Conservation (phyloP, 1,140 invertebrate genomes). For the Magallana gigas region DNA sequence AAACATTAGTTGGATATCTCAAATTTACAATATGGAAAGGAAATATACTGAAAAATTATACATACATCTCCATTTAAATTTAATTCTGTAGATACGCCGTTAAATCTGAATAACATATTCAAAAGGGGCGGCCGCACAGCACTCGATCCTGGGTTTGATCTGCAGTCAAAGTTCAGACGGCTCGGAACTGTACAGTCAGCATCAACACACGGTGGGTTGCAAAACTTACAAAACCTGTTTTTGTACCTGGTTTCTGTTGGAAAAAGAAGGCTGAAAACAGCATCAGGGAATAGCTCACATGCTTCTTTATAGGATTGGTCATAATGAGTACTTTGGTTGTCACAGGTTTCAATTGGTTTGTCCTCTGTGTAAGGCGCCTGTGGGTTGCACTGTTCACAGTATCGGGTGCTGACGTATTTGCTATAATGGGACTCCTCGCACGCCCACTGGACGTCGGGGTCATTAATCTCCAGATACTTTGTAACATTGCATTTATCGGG, state of each 20-base stretch:
- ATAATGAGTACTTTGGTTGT: neutral
- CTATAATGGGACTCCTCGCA: neutral
- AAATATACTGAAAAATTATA: too few relatives aligned
- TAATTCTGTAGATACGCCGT: neutral
- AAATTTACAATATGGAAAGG: too few relatives aligned
- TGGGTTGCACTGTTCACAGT: neutral
- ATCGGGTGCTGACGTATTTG: neutral
- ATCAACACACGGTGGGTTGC: neutral
- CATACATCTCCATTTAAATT: neutral
- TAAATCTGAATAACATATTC: neutral
- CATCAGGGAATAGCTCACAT: neutral
- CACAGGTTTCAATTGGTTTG: neutral
- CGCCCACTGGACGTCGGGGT: neutral
- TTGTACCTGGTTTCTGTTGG: neutral
- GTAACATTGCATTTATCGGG: neutral
- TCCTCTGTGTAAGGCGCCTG: neutral
- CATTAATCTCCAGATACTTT: neutral
- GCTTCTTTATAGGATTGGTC: neutral
- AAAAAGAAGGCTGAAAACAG: neutral
- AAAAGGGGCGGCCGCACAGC: neutral
- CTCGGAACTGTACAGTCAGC: neutral
- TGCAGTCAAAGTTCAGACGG: neutral
- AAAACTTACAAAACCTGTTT: neutral
- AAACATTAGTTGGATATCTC: too few relatives aligned
- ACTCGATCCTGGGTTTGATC: neutral